Base-by-base conservation (phyloP, 2,797 vertebrate genomes). In the Chrysocyon brachyurus region DNA sequence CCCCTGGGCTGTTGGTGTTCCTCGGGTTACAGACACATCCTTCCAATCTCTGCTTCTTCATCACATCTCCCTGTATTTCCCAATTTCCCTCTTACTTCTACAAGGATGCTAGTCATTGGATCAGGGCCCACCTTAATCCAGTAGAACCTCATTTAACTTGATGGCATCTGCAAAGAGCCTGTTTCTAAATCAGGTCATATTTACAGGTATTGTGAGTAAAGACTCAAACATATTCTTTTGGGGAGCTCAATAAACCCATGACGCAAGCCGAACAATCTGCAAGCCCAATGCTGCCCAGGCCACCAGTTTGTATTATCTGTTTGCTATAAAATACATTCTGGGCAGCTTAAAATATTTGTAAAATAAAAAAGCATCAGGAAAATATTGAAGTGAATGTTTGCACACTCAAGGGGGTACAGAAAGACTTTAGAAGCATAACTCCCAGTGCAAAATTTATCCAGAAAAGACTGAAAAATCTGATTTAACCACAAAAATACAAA, bases 401-500 rank as follows among this genome's bases (percentile, higher is more conserved):
- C 12, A 68, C 3, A 82, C 9, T 66, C 28, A 86, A 63, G 14
- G 24, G 12, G 12, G 40, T 49, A 66, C 11, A 68, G 40, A 91
- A 70, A 64, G 40, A 21, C 24, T 72, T 91, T 24, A 26, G 49
- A 91, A 61, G 64, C n/a, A n/a, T 22, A 63, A 36, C 2, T 46
- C 33, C 36, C 70, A 87, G 63, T 49, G 12, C 46, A 68, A 86
- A 75, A 61, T 56, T 66, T 90, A 70, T 15, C 7, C 40, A 70
- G 31, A 81, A 78, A 81, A 79, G 17, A 75, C 5, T 59, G 59
- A 79, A n/a, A 79, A 70, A 68, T 9, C 36, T 54, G 14, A 54
- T 61, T 73, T 89, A 81, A 92, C 26, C 56, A 84, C 36, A 66
- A 94, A 61, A 94, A 86, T 33, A 46, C 49, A 72, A 88, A 40